phyloP scores from a whole-genome alignment of 2,888 invertebrate species.

The Leptura quadrifasciata region DNA sequence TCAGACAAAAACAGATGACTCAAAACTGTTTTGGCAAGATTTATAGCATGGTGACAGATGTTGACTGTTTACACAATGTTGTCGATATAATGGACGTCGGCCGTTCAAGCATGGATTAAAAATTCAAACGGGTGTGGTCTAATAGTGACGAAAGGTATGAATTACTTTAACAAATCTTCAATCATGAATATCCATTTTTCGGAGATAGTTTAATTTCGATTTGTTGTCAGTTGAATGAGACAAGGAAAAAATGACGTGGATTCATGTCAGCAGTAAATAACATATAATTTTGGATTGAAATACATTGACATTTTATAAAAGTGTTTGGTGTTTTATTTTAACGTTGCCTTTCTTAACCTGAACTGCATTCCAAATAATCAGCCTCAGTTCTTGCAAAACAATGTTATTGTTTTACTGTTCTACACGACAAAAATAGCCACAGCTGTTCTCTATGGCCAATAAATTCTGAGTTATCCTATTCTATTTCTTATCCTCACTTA shows the following conservation, averaged over 20 bases:
- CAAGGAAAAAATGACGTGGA: not conserved
- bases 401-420: not conserved
- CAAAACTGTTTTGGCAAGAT: not conserved
- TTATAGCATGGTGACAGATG: not conserved
- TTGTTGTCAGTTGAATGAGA: not conserved
- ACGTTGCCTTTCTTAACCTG: not conserved
- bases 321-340: not conserved
- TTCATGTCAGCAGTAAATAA: not conserved
- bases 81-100: not conserved
- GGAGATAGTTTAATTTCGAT: not conserved
- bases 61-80: not conserved
- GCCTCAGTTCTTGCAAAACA: not conserved
- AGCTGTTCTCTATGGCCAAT: slow-evolving; percentile 4
- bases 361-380: not conserved
- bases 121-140: not conserved
- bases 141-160: not conserved
- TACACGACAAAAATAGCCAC: not conserved
- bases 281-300: not conserved
- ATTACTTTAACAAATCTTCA: not conserved
- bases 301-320: not conserved
- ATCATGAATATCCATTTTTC: not conserved
- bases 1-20: not conserved
- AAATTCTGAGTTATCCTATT: slow-evolving; percentile 7
- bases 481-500: not conserved
- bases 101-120: not conserved